Evolutionary conservation across 1,140 invertebrate genomes (phyloP).

Genomic region (Drosophila grimshawi): DNA sequence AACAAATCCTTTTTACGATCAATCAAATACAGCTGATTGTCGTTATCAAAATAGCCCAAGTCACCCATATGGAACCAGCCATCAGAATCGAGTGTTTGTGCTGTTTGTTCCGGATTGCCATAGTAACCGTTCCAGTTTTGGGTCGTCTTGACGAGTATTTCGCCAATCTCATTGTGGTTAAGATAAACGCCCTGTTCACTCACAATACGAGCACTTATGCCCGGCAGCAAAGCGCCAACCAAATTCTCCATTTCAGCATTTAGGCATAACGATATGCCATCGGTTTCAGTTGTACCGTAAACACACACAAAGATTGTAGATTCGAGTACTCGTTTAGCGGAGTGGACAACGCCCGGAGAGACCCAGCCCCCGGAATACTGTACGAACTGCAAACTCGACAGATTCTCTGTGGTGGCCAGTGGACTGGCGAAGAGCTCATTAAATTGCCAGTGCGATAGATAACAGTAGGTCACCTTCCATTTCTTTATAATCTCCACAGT

Average conservation of each 20-base stretch:
- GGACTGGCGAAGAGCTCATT: conserved; percentile 28
- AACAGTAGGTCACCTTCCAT: conserved; percentile 8
- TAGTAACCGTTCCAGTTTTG: conserved; percentile 83
- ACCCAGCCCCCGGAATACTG: conserved; percentile 29
- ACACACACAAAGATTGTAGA: not conserved
- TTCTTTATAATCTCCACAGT: conserved; percentile 9
- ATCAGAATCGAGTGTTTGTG: conserved; percentile 85
- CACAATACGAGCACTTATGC: not conserved
- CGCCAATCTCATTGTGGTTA: conserved; percentile 28
- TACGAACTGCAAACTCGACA: conserved; percentile 16
- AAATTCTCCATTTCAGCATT: conserved; percentile 19
- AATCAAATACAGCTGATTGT: conserved; percentile 87
- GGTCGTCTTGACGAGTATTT: conserved; percentile 27
- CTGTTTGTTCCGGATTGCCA: conserved; percentile 86
- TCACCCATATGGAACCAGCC: conserved; percentile 91
- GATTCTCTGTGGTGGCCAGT: not conserved
- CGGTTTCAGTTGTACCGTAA: conserved; percentile 34
- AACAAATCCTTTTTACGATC: conserved; percentile 91
- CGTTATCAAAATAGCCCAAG: conserved; percentile 88
- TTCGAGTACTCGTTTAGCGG: conserved; percentile 1
- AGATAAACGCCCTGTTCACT: conserved; percentile 12
- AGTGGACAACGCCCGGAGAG: not conserved
- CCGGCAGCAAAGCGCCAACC: conserved; percentile 5
- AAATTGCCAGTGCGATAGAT: conserved; percentile 30
- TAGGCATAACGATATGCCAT: conserved; percentile 4